phyloP scores from a whole-genome alignment of 1,140 invertebrate species.

The Colletes gigas region DNA sequence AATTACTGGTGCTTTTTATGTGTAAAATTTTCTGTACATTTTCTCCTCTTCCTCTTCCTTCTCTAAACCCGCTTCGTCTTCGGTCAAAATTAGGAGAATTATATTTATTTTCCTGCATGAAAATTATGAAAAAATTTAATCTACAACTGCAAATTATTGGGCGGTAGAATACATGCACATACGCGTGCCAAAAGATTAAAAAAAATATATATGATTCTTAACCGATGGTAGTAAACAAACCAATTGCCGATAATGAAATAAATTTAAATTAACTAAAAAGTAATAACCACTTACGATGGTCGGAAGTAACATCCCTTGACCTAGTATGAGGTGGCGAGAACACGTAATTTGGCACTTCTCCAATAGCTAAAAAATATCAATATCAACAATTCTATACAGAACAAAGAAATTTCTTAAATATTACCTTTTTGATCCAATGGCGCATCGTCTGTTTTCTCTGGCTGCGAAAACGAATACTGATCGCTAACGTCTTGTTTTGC shows the following conservation, averaged over 20 bases:
- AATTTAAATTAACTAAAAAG: constrained; percentile 47
- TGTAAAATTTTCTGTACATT: neutral
- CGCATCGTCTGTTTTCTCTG: constrained; percentile 47
- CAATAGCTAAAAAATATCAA: constrained; percentile 57
- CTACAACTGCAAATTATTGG: neutral
- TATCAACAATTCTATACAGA: neutral
- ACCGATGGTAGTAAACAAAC: neutral
- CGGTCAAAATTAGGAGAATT: constrained; percentile 47
- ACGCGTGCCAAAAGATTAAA: too few species aligned
- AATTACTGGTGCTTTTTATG: constrained; percentile 1
- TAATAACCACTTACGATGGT: constrained; percentile 66
- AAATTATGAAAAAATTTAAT: constrained; percentile 19
- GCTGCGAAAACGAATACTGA: constrained; percentile 67
- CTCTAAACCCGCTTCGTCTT: constrained; percentile 13
- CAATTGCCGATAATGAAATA: neutral
- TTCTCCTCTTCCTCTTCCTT: constrained; percentile 4
- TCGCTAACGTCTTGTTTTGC: constrained; percentile 31
- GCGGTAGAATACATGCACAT: neutral
- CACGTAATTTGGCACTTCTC: constrained; percentile 64
- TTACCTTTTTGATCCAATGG: constrained; percentile 55
- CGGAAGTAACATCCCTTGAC: constrained; percentile 47
- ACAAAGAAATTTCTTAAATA: neutral
- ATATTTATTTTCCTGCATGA: constrained; percentile 43
- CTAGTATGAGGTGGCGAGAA: constrained; percentile 72
- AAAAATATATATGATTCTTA: too few species aligned